Evolutionary conservation across 2,797 vertebrate genomes (phyloP), one percentile per base, ranked within the genome.

Genomic region (Silurus lanzhouensis): DNA sequence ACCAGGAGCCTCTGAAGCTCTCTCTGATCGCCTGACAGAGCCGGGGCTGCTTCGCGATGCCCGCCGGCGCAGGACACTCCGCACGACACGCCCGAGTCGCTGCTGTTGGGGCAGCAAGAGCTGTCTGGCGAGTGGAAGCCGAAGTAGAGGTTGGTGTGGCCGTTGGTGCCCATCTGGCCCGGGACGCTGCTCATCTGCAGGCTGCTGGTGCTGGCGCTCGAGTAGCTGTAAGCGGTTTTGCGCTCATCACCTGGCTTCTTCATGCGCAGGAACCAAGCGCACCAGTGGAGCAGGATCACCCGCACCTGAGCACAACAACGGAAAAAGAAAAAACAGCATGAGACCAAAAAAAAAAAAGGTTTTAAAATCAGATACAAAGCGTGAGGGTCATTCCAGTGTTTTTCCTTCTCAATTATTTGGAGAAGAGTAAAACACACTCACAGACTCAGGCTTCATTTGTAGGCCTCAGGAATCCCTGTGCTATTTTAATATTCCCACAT

Each of bases 181-280:
- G 95, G 92, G 46, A 96, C 90, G 20, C 93, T 2, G 85, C 92
- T 94, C 96, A 96, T 95, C 84, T 96, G 96, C 78, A 96, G 91
- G 87, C 94, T 97, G 90, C 90, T 95, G 67, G 95, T 61, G 0
- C 96, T 96, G 86, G 92, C 91, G 14, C 96, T 93, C 55, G 91
- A 76, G 86, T 94, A 94, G 83, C 94, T 95, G 90, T 92, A 94
- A 48, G 75, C 85, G 0, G 85, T 70, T 87, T 91, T 93, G 14
- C 82, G 91, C 38, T 94, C 95, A 85, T 97, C 96, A 1, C 97
- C 96, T 0, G 96, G 96, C 71, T 97, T 97, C 87, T 96, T 97
- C 97, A 98, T 98, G n/a, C 96, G 92, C 79, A 98, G 93, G 89
- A 98, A 96, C 97, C 97, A 98, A 44, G 97, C 96, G 1, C 96